phyloP scores from a whole-genome alignment of 64 coral and sea anemone genomes.

The Montipora sp. region DNA sequence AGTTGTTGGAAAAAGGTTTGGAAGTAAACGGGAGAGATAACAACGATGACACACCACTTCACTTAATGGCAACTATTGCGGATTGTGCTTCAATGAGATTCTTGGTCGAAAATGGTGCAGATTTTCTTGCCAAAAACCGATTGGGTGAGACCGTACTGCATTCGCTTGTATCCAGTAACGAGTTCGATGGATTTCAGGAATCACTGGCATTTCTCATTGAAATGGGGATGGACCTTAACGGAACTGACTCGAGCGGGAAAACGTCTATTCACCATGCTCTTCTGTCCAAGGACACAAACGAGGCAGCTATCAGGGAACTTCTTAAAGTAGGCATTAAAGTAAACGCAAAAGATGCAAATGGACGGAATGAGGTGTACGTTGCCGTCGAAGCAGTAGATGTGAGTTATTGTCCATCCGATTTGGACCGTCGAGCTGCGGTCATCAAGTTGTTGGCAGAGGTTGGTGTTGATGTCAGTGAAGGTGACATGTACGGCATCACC shows the following conservation, averaged over 20 bases:
- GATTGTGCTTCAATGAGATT: slow-evolving; percentile 26
- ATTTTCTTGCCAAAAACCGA: slow-evolving; percentile 14
- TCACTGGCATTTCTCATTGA: slow-evolving; percentile 31
- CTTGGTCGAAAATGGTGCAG: slow-evolving; percentile 26
- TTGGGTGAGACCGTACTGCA: slow-evolving; percentile 14
- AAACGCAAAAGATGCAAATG: slow-evolving; percentile 22
- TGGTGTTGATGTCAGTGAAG: slow-evolving; percentile 34
- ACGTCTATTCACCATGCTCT: neutral
- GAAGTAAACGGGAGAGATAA: slow-evolving; percentile 32
- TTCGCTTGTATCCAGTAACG: slow-evolving; percentile 28
- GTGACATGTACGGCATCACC: slow-evolving; percentile 27
- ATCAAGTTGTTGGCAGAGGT: neutral
- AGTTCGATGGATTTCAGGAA: slow-evolving; percentile 50
- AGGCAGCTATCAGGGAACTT: slow-evolving; percentile 16
- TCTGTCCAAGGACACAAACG: slow-evolving; percentile 27
- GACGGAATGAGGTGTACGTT: slow-evolving; percentile 25
- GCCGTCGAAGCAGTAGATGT: slow-evolving; percentile 6
- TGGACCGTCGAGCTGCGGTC: slow-evolving; percentile 22
- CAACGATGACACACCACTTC: slow-evolving; percentile 34
- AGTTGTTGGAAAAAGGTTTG: slow-evolving; percentile 37
- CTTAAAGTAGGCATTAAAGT: slow-evolving; percentile 20
- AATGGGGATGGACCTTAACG: slow-evolving; percentile 15
- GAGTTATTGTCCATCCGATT: neutral
- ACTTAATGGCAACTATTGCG: slow-evolving; percentile 23
- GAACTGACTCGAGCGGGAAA: slow-evolving; percentile 18